A percentile compares a stretch with the other conserved stretches of the same genome.
These are phyloP conservation scores for Micrastur ruficollis DNA, from an alignment of 2,797 vertebrate species.

Conservation along the genomic window DNA sequence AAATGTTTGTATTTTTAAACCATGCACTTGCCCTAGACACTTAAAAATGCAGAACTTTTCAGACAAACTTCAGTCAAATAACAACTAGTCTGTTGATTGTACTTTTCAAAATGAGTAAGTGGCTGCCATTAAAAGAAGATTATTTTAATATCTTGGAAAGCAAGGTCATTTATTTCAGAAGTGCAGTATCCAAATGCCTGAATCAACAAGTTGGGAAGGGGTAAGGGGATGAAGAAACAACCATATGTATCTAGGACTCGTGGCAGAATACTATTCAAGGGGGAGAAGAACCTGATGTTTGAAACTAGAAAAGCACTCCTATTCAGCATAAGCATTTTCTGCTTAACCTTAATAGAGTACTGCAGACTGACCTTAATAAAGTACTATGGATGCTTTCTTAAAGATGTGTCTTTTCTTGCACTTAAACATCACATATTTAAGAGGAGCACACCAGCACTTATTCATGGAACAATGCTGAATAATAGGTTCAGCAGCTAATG, in stretches of 20 bases:
- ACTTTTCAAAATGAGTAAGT: not conserved
- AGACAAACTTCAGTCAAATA: not conserved
- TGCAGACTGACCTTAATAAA: not conserved
- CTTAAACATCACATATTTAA: not conserved
- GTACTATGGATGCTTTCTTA: not conserved
- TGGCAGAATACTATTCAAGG: not conserved
- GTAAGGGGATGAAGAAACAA: not conserved
- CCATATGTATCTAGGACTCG: not conserved
- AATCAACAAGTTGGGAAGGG: not conserved
- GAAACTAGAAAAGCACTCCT: not conserved
- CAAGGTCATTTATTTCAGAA: not conserved
- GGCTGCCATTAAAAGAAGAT: not conserved
- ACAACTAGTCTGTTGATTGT: not conserved
- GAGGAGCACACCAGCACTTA: not conserved
- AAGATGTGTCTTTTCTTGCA: not conserved
- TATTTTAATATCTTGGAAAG: not conserved
- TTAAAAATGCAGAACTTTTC: not conserved
- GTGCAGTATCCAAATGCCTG: not conserved
- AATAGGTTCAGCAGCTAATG: not conserved
- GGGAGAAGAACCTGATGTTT: accelerated
- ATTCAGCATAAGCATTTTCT: not conserved
- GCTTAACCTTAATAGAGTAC: not conserved
- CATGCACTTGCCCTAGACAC: not conserved
- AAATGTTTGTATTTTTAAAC: not conserved
- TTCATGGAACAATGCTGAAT: not conserved